Percentiles rank a stretch among this genome's conserved stretches.
phyloP scores from a whole-genome alignment of 2,797 vertebrate species.

The Cercopithecus hamlyni region DNA sequence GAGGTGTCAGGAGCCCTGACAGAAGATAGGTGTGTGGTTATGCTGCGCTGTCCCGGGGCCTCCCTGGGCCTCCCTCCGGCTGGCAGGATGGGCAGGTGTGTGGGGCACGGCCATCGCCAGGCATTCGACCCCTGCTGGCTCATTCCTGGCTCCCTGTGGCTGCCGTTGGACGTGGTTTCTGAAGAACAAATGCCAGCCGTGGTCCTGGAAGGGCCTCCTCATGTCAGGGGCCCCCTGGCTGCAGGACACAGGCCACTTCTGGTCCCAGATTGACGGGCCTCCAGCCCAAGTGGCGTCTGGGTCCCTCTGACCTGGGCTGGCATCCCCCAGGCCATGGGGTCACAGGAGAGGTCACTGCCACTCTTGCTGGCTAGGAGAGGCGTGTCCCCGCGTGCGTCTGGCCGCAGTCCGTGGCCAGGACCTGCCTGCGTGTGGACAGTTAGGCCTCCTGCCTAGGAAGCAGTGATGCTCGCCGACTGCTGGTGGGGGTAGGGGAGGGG shows the following conservation, averaged over 20 bases:
- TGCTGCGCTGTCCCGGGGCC: fast-evolving
- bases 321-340: neutral
- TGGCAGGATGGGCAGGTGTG: neutral
- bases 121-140: neutral
- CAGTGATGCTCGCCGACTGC: fast-evolving
- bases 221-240: neutral
- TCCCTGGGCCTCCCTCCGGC: neutral
- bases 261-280: fast-evolving
- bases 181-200: fast-evolving
- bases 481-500: neutral
- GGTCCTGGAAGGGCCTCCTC: fast-evolving
- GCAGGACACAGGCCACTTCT: neutral
- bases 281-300: neutral
- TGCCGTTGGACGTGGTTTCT: fast-evolving
- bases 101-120: neutral
- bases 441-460: neutral
- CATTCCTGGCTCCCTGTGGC: neutral
- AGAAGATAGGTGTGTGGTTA: neutral
- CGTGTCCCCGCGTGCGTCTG: fast-evolving
- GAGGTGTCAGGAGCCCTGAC: neutral
- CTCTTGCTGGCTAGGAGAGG: neutral
- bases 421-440: neutral
- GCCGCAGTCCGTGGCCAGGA: neutral
- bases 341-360: neutral
- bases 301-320: neutral